Evolutionary conservation across 2,113 vertebrate species (phyloP).

Genomic region (Siniperca chuatsi): DNA sequence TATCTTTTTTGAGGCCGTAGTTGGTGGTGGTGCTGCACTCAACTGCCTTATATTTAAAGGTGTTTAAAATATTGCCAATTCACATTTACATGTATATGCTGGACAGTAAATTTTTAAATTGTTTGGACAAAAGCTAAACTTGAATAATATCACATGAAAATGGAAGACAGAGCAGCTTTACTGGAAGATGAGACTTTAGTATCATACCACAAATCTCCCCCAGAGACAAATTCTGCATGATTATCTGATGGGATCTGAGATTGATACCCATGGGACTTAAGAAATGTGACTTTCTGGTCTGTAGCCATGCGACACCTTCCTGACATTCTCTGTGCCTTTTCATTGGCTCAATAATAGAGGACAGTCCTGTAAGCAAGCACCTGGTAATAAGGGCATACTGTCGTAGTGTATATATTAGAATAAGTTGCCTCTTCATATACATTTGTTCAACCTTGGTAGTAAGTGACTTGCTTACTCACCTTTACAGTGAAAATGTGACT

Average conservation of each 20-base stretch:
- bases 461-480: background rate
- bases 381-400: background rate
- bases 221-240: background rate
- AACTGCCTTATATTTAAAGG: background rate
- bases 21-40: background rate
- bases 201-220: background rate
- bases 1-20: background rate
- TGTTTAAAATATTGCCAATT: background rate
- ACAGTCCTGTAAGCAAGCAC: background rate
- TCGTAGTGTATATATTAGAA: background rate
- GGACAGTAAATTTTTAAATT: background rate
- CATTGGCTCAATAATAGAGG: conserved; percentile 1
- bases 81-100: background rate
- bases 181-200: background rate
- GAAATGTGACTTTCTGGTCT: conserved; percentile 9
- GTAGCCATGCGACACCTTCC: background rate
- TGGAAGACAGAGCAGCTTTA: conserved; percentile 6
- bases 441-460: background rate
- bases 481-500: background rate
- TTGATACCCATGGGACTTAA: background rate
- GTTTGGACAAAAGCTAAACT: background rate
- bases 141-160: background rate
- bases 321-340: background rate
- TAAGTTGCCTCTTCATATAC: no score
- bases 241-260: background rate